A percentile compares a stretch with the other conserved stretches of the same genome.
These are phyloP conservation scores for Nemopilema nomurai DNA, from an alignment of 30 jellyfish, hydroid and myxozoan genomes.

Conservation along the genomic window DNA sequence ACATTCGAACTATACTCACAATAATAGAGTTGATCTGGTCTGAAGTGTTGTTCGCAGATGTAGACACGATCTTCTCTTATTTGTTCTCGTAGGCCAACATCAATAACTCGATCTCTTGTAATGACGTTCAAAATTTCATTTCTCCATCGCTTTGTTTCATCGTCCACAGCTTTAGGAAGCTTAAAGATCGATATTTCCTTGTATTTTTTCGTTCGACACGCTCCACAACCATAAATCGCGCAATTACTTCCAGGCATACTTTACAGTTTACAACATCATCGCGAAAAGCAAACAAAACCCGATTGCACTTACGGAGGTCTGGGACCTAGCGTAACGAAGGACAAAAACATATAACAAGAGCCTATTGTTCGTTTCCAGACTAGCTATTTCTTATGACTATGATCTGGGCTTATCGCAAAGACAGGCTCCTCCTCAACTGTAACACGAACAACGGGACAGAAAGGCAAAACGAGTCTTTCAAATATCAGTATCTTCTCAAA, in stretches of 20 bases:
- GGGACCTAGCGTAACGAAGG: background rate
- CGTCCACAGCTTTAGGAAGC: slow-evolving; percentile 72
- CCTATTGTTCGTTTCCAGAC: slow-evolving; percentile 2
- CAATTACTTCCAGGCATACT: slow-evolving; percentile 85
- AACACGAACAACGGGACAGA: slow-evolving; percentile 68
- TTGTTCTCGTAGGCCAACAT: slow-evolving; percentile 30
- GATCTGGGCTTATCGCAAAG: slow-evolving; percentile 58
- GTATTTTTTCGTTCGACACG: slow-evolving; percentile 46
- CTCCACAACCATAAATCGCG: slow-evolving; percentile 64
- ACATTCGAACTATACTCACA: too few relatives aligned
- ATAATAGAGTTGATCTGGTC: too few relatives aligned
- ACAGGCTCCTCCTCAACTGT: slow-evolving; percentile 11
- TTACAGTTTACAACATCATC: background rate
- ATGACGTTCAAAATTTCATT: too few relatives aligned
- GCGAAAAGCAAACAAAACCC: too few relatives aligned
- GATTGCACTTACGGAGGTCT: slow-evolving; percentile 40
- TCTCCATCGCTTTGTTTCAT: slow-evolving; percentile 60
- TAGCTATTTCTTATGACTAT: too few relatives aligned
- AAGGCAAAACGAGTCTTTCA: slow-evolving; percentile 59
- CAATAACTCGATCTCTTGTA: slow-evolving; percentile 66
- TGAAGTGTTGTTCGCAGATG: slow-evolving; percentile 63
- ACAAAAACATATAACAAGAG: background rate
- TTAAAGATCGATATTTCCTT: slow-evolving; percentile 51
- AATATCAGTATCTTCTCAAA: slow-evolving; percentile 33
- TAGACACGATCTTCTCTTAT: slow-evolving; percentile 32